phyloP scores from a whole-genome alignment of 1,140 invertebrate genomes.

The Thalassaphorura encarpata region DNA sequence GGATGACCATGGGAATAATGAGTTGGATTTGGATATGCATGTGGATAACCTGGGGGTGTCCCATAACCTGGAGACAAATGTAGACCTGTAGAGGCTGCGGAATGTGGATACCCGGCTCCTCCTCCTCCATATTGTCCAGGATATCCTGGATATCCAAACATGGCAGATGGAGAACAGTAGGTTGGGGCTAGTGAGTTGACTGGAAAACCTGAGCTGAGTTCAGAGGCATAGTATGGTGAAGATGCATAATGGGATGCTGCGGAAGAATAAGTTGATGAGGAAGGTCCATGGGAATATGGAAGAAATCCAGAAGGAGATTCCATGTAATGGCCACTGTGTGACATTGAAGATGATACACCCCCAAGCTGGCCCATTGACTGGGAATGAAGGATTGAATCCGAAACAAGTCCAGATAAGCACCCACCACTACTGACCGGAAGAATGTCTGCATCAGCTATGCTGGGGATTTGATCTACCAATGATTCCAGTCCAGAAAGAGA shows the following conservation, averaged over 20 bases:
- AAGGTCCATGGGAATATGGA: constrained; percentile 19
- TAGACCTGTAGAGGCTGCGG: constrained; percentile 3
- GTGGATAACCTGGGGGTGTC: constrained; percentile 18
- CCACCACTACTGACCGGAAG: constrained; percentile 26
- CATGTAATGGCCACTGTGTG: constrained; percentile 17
- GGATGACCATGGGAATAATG: constrained; percentile 7
- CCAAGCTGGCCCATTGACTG: constrained; percentile 15
- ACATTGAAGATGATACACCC: constrained; percentile 11
- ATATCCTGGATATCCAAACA: constrained; percentile 32
- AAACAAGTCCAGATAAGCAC: constrained; percentile 15
- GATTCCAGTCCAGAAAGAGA: constrained; percentile 80
- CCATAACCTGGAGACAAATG: constrained; percentile 23
- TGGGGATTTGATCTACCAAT: constrained; percentile 80
- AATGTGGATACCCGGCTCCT: constrained; percentile 22
- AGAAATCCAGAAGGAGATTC: constrained; percentile 25
- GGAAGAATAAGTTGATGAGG: constrained; percentile 18
- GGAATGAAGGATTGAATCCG: constrained; percentile 13
- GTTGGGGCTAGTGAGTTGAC: constrained; percentile 31
- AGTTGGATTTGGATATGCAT: constrained; percentile 13
- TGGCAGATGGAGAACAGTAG: constrained; percentile 32
- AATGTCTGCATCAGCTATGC: constrained; percentile 54
- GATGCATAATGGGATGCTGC: constrained; percentile 23
- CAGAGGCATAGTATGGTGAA: constrained; percentile 26
- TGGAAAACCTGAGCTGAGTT: constrained; percentile 19
- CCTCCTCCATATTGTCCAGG: constrained; percentile 16